These are phyloP conservation scores for Diarsia mendica DNA, from an alignment of 2,888 invertebrate genomes.

Conservation along the genomic window DNA sequence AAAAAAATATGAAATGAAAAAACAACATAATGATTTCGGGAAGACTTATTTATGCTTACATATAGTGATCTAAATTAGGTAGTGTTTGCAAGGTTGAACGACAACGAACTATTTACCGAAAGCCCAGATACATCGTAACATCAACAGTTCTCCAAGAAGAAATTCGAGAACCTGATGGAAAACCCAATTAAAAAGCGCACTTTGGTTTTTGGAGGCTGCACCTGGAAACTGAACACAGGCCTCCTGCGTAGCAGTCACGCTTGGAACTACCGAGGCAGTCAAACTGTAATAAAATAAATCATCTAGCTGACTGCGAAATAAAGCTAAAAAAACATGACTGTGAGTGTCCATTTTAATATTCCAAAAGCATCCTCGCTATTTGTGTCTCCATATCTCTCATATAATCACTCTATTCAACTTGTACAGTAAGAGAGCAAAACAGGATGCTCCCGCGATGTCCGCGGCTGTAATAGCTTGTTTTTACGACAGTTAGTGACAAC, in stretches of 20 bases:
- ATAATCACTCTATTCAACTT: slow-evolving; percentile 46
- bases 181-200: too few species aligned
- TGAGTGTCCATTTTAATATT: slow-evolving; percentile 16
- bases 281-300: not conserved
- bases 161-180: too few species aligned
- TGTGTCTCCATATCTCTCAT: slow-evolving; percentile 20
- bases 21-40: not conserved
- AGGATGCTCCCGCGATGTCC: slow-evolving; percentile 38
- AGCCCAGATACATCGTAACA: not conserved
- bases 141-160: too few species aligned
- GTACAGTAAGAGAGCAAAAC: slow-evolving; percentile 45
- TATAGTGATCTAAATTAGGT: not conserved
- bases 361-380: slow-evolving; percentile 3
- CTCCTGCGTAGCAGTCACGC: too few species aligned
- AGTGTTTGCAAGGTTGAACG: not conserved
- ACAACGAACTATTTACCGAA: not conserved
- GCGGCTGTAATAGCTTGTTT: slow-evolving; percentile 42
- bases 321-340: not conserved
- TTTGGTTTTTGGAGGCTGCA: too few species aligned
- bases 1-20: too few species aligned
- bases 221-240: too few species aligned
- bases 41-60: not conserved
- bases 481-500: slow-evolving; percentile 57
- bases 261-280: too few species aligned
- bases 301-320: not conserved